These are phyloP conservation scores for Eledona agricola DNA, from an alignment of 2,888 invertebrate species.

Conservation along the genomic window DNA sequence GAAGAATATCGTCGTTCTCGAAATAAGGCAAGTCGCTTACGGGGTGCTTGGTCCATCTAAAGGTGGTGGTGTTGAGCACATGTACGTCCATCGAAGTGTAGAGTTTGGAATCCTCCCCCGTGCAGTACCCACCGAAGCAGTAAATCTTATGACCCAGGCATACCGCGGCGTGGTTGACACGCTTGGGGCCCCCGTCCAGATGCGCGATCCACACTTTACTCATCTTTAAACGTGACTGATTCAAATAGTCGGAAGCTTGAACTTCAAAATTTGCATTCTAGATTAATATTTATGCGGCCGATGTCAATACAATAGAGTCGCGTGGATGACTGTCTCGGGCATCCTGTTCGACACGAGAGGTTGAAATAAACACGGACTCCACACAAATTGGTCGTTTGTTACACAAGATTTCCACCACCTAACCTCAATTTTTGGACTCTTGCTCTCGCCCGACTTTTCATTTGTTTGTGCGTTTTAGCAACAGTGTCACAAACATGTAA, in stretches of 20 bases:
- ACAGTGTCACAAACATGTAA: too few species aligned
- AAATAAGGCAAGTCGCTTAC: constrained; percentile 64
- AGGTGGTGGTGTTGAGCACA: constrained; percentile 78
- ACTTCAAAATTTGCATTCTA: constrained; percentile 14
- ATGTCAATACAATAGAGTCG: constrained; percentile 1
- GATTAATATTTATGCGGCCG: constrained; percentile 19
- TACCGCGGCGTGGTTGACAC: constrained; percentile 93
- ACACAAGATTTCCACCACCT: too few species aligned
- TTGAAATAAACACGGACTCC: too few species aligned
- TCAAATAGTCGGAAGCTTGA: constrained; percentile 15
- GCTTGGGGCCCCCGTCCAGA: constrained; percentile 88
- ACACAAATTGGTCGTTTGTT: too few species aligned
- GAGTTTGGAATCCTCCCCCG: constrained; percentile 79
- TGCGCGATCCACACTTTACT: constrained; percentile 88
- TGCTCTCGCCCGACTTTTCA: too few species aligned
- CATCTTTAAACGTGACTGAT: constrained; percentile 63
- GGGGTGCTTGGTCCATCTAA: constrained; percentile 69
- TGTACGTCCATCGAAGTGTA: constrained; percentile 87
- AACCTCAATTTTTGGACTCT: too few species aligned
- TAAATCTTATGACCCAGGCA: constrained; percentile 81
- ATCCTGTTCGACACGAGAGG: too few species aligned
- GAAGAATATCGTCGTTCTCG: constrained; percentile 66
- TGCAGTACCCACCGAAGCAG: constrained; percentile 93
- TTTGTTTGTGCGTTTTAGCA: too few species aligned
- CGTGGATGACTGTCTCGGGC: constrained; percentile 1